These are phyloP conservation scores for Agonopterix subpropinquella DNA, from an alignment of 2,888 invertebrate genomes.

Conservation along the genomic window DNA sequence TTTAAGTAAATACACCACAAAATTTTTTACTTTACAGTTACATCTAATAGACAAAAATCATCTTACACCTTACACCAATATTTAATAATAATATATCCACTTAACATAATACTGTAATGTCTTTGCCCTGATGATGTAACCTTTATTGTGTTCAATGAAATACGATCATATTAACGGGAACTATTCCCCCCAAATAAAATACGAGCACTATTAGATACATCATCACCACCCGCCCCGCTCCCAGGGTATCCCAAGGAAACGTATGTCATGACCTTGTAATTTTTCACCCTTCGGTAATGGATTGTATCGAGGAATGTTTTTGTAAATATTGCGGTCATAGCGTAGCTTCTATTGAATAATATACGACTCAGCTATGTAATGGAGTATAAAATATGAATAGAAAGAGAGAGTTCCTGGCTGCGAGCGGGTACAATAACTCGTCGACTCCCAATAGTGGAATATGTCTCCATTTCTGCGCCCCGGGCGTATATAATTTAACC, in stretches of 20 bases:
- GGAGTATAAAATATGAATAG: slow-evolving; percentile 61
- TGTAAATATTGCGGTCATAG: slow-evolving; percentile 29
- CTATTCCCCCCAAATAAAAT: no score
- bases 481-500: slow-evolving; percentile 65
- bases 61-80: no score
- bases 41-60: no score
- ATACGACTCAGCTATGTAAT: slow-evolving; percentile 41
- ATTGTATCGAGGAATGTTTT: slow-evolving; percentile 36
- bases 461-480: slow-evolving; percentile 68
- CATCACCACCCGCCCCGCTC: slow-evolving; percentile 12
- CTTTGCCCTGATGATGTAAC: no score
- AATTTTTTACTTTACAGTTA: no score
- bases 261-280: slow-evolving; percentile 45
- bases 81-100: no score
- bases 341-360: slow-evolving; percentile 38
- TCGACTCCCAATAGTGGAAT: slow-evolving; percentile 57
- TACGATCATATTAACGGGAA: no score
- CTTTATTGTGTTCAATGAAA: no score
- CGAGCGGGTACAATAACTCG: slow-evolving; percentile 51
- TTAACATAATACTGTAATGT: no score
- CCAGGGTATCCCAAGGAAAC: slow-evolving; percentile 21
- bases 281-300: slow-evolving; percentile 38
- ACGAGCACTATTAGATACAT: slow-evolving; percentile 7
- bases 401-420: slow-evolving; percentile 31
- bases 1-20: no score